Evolutionary conservation across 2,888 invertebrate genomes (phyloP).

Genomic region (Hybos culiciformis): DNA sequence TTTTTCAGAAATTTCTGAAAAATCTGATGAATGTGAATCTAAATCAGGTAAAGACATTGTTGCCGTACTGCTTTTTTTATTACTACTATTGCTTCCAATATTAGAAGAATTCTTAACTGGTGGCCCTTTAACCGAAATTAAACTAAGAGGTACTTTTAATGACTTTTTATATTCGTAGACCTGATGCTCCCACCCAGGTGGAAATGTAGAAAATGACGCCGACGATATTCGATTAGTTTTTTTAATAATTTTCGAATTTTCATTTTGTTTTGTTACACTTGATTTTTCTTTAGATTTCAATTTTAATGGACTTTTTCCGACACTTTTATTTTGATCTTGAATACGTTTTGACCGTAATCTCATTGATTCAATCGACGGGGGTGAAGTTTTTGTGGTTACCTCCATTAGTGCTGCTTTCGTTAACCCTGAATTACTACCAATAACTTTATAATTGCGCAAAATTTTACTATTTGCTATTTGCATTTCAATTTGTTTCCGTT

Average conservation of each 20-base stretch:
- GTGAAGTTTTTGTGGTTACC: background rate
- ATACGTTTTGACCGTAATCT: slow-evolving; percentile 26
- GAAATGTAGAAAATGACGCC: too few relatives aligned
- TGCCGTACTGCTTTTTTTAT: too few relatives aligned
- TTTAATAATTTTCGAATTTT: too few relatives aligned
- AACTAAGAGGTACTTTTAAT: slow-evolving; percentile 62
- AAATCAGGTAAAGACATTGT: slow-evolving; percentile 66
- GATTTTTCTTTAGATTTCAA: too few relatives aligned
- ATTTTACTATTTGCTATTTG: slow-evolving; percentile 33
- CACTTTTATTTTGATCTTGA: slow-evolving; percentile 28
- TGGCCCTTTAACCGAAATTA: slow-evolving; percentile 66
- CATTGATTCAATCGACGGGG: slow-evolving; percentile 16
- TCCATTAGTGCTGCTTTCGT: slow-evolving; percentile 17
- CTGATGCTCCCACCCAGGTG: slow-evolving; percentile 64
- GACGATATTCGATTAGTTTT: too few relatives aligned
- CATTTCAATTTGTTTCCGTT: slow-evolving; percentile 29
- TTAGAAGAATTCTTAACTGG: slow-evolving; percentile 54
- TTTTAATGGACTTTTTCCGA: slow-evolving; percentile 21
- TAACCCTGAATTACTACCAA: slow-evolving; percentile 27
- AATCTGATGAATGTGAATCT: slow-evolving; percentile 58
- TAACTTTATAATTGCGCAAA: slow-evolving; percentile 30
- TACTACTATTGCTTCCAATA: too few relatives aligned
- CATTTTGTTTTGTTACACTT: too few relatives aligned
- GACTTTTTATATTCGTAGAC: slow-evolving; percentile 70
- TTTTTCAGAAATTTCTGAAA: too few relatives aligned